Base-by-base conservation (phyloP, 2,888 invertebrate genomes). In the Galerucella nymphaeae region DNA sequence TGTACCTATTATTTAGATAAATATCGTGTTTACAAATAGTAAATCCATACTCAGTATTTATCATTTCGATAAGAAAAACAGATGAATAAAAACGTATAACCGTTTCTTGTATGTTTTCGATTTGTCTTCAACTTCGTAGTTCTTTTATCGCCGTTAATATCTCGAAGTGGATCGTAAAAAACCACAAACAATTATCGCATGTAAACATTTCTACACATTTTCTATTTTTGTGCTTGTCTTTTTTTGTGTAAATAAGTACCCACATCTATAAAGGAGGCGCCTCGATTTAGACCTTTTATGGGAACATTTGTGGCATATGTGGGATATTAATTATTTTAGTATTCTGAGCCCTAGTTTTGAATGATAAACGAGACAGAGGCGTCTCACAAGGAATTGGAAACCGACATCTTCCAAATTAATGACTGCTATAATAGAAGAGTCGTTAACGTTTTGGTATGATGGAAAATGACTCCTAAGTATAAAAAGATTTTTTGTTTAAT, bases 141-240 rank as follows among this genome's bases (percentile, higher is more conserved):
- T 62, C 57, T 71, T 63, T 72, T 72, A 76, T 76, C 76, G 73
- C 71, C 71, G 65, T 76, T 76, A 76, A 76, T 76, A 75, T 75
- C 75, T 70, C 53, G 66, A 75, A 76, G 75, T 76, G 70, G 76
- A 50, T 57, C 63, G 73, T 76, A 76, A 76, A 75, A 75, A 76
- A 74, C 74, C 73, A 38, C 67, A 73, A 69, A 76, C 75, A 76
- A 76, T 76, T 76, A 76, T 75, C 69, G 66, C 73, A 63, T 67
- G 68, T 75, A 57, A 70, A 70, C 71, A 69, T 62, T 67, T 71
- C 67, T 73, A 66, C 70, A 48, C 41, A 57, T 57, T 66, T 68
- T 48, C 58, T 59, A 59, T 71, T 67, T 68, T 64, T 65, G 59
- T 69, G 62, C 41, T 50, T 58, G 55, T 67, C 61, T 42, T 16